Conservation (phyloP, 2,888 invertebrate genomes). For the Hypena proboscidalis region DNA sequence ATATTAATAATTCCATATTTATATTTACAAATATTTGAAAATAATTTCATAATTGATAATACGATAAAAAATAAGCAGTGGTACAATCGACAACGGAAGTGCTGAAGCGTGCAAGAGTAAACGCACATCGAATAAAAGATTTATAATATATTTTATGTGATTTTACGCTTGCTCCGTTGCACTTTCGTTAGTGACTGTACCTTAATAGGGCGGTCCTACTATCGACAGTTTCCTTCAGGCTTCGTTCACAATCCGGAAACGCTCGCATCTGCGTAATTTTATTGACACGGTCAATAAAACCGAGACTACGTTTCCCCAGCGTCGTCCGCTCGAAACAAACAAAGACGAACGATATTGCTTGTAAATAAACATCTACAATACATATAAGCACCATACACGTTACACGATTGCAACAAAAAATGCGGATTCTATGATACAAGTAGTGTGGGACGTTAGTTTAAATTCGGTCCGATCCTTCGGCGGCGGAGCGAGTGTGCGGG, state of each 20-base stretch:
- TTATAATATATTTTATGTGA: constrained; percentile 8
- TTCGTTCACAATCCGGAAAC: constrained; percentile 43
- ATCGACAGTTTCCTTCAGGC: constrained; percentile 15
- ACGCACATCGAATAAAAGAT: constrained; percentile 15
- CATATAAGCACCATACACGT: constrained; percentile 76
- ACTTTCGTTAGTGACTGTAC: constrained; percentile 28
- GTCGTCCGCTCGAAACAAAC: constrained; percentile 40
- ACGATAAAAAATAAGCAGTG: constrained; percentile 35
- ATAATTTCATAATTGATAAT: constrained; percentile 42
- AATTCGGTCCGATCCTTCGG: constrained; percentile 69
- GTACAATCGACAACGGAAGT: constrained; percentile 25
- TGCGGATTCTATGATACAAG: constrained; percentile 47
- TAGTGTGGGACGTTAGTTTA: constrained; percentile 61
- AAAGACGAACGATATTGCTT: constrained; percentile 61
- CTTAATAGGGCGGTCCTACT: constrained; percentile 23
- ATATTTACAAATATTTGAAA: constrained; percentile 71
- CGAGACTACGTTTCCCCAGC: constrained; percentile 58
- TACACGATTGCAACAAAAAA: constrained; percentile 71
- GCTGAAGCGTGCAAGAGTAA: constrained; percentile 13
- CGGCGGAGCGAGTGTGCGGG: constrained; percentile 46
- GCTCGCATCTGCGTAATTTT: constrained; percentile 45
- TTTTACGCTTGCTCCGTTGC: constrained; percentile 1
- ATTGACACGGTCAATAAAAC: constrained; percentile 63
- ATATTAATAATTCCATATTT: constrained; percentile 55
- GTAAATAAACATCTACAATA: constrained; percentile 57